Base-by-base conservation (phyloP, 2,113 vertebrate species). In the Rhodinocichla rosea region DNA sequence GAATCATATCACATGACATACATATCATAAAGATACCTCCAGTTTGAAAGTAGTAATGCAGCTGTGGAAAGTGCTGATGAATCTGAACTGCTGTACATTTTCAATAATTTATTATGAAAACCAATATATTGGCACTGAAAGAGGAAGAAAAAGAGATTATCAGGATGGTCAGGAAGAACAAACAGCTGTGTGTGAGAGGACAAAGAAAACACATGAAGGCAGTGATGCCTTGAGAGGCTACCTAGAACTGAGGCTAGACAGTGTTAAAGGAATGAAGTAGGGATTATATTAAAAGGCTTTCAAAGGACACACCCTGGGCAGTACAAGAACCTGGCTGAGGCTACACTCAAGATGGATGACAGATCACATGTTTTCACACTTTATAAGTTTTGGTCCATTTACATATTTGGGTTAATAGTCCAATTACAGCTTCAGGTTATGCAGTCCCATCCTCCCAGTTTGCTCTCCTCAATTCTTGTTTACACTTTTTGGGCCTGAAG, bases 11-110 rank as follows among this genome's bases (percentile, higher is more conserved):
- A n/a, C 13, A 3, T 63, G 42, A 39, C 11, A 35, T 19, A 12
- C 0, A 0, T 18, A n/a, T 49, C 60, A 50, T 5, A 73, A 76
- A 85, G 6, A 35, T 27, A 14, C 49, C 4, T 67, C n/a, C 15
- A n/a, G 10, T 55, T 32, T 12, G 7, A 24, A 63, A 76, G 67
- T 19, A 79, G 35, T 11, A 59, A 79, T 22, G 44, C 27, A 57
- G 35, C 47, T 74, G 33, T 5, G 1, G 62, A 85, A 79, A 27
- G 40, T 79, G 42, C 32, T 87, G 39, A 28, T 49, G n/a, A 73
- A 44, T 71, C 30, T 82, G 40, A 71, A 82, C 52, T 64, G 11
- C 13, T 82, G 24, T 27, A 52, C 7, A 44, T 71, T 71, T 79
- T 68, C 82, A 18, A 59, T n/a, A 4, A 24, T 78, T 74, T 71